Percentiles rank a stretch among this genome's conserved stretches.
Evolutionary conservation across 37 sponge, comb jelly and placozoan genomes (phyloP).

Genomic region (Chondrilla cf. caribensis): DNA sequence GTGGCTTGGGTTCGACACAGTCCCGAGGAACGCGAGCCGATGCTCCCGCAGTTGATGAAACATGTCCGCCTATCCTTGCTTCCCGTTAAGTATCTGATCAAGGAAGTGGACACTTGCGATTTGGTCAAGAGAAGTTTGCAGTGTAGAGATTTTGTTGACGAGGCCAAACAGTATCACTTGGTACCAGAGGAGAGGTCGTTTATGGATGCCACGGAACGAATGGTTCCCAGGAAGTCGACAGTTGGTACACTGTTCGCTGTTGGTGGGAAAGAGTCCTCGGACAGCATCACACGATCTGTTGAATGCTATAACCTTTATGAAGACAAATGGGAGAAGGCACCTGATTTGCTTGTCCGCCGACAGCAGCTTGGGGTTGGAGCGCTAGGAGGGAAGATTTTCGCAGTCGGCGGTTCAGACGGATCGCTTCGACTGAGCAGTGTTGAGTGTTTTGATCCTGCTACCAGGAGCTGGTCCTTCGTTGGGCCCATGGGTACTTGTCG

Average conservation of each 20-base stretch:
- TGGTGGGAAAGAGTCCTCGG: slow-evolving; percentile 93
- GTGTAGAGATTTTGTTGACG: slow-evolving; percentile 89
- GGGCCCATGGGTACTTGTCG: slow-evolving; percentile 91
- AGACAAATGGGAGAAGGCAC: slow-evolving; percentile 65
- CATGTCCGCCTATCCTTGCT: slow-evolving; percentile 83
- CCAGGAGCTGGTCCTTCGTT: slow-evolving; percentile 85
- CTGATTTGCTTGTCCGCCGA: slow-evolving; percentile 79
- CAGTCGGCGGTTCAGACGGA: slow-evolving; percentile 98
- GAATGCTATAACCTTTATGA: slow-evolving; percentile 71
- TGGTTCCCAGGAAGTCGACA: slow-evolving; percentile 78
- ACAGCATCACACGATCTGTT: slow-evolving; percentile 82
- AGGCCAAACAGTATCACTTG: slow-evolving; percentile 91
- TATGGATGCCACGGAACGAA: slow-evolving; percentile 44
- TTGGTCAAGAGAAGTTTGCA: slow-evolving; percentile 56
- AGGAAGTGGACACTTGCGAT: slow-evolving; percentile 67
- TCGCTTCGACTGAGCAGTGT: slow-evolving; percentile 89
- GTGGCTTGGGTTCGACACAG: slow-evolving; percentile 83
- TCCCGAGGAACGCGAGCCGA: slow-evolving; percentile 54
- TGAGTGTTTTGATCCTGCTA: slow-evolving; percentile 86
- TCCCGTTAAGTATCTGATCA: slow-evolving; percentile 72
- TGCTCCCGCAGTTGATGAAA: slow-evolving; percentile 69
- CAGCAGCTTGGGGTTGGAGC: slow-evolving; percentile 92
- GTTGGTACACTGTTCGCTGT: slow-evolving; percentile 82
- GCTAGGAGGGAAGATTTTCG: slow-evolving; percentile 80
- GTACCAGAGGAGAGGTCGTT: slow-evolving; percentile 54